phyloP scores from a whole-genome alignment of 2,888 invertebrate genomes.

The Drosophila greeni region DNA sequence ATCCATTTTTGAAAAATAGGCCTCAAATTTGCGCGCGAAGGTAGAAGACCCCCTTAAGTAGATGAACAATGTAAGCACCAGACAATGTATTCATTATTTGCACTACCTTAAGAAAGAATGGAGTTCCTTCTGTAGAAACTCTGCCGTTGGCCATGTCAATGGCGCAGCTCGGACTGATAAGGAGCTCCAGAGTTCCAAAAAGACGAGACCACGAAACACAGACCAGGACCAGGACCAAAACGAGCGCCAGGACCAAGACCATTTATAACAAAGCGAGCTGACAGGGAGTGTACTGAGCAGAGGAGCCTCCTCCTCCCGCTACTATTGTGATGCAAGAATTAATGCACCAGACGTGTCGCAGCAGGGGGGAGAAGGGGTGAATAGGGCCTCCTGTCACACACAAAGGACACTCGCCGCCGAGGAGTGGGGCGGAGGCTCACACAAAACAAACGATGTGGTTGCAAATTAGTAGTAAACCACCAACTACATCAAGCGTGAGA shows the following conservation, averaged over 20 bases:
- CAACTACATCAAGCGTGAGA: slow-evolving; percentile 69
- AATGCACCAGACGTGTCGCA: slow-evolving; percentile 58
- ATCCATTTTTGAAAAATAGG: too few species aligned
- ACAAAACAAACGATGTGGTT: slow-evolving; percentile 73
- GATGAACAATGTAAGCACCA: slow-evolving; percentile 12
- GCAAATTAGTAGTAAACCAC: slow-evolving; percentile 73
- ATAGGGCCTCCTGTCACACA: slow-evolving; percentile 62
- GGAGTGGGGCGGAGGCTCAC: slow-evolving; percentile 36
- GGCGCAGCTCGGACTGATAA: slow-evolving; percentile 50
- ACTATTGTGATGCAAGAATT: slow-evolving; percentile 61
- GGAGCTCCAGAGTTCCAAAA: slow-evolving; percentile 51
- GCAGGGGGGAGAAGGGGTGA: slow-evolving; percentile 30
- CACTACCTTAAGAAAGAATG: slow-evolving; percentile 8
- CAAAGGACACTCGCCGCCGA: slow-evolving; percentile 55
- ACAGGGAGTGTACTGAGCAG: slow-evolving; percentile 46
- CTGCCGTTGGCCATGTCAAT: slow-evolving; percentile 17
- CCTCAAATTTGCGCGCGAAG: too few species aligned
- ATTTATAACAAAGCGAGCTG: slow-evolving; percentile 62
- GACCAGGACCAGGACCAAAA: slow-evolving; percentile 14
- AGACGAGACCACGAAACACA: slow-evolving; percentile 41
- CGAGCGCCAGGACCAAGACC: slow-evolving; percentile 42
- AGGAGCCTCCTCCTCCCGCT: slow-evolving; percentile 29
- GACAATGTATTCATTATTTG: slow-evolving; percentile 30
- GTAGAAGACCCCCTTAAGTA: too few species aligned
- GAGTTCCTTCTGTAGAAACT: slow-evolving; percentile 1